phyloP scores from a whole-genome alignment of 2,113 vertebrate genomes.

The Notiomystis cincta region DNA sequence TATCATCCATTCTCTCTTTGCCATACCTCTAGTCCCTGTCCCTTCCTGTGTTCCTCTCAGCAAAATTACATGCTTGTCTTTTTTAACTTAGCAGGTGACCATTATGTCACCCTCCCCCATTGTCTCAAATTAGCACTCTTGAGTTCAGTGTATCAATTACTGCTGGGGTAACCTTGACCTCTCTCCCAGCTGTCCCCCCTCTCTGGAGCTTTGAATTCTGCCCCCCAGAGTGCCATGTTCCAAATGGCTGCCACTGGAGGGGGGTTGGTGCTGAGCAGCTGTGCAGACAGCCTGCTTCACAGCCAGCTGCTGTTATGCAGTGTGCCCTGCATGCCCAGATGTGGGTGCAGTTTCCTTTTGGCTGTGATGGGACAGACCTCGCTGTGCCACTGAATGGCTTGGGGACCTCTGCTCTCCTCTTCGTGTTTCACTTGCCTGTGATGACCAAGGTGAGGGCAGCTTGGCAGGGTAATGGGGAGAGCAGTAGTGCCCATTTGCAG shows the following conservation, averaged over 20 bases:
- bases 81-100: slow-evolving; percentile 39
- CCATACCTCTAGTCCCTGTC: not conserved
- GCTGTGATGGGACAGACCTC: not conserved
- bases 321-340: not conserved
- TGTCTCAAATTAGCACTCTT: slow-evolving; percentile 54
- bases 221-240: fast-evolving
- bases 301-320: not conserved
- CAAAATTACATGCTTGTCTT: not conserved
- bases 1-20: not conserved
- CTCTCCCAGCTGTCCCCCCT: slow-evolving; percentile 32
- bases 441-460: not conserved
- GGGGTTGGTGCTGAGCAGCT: not conserved
- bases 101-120: not conserved
- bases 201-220: slow-evolving; percentile 16
- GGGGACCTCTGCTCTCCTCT: not conserved
- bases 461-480: not conserved
- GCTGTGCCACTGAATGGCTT: not conserved
- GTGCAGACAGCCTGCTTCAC: not conserved
- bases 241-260: not conserved
- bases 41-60: not conserved
- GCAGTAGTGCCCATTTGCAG: not conserved
- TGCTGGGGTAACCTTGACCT: slow-evolving; percentile 45
- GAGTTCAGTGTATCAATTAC: slow-evolving; percentile 50
- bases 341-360: not conserved
- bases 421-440: not conserved